phyloP scores from a whole-genome alignment of 2,888 invertebrate genomes.

The Hipparchia semele region DNA sequence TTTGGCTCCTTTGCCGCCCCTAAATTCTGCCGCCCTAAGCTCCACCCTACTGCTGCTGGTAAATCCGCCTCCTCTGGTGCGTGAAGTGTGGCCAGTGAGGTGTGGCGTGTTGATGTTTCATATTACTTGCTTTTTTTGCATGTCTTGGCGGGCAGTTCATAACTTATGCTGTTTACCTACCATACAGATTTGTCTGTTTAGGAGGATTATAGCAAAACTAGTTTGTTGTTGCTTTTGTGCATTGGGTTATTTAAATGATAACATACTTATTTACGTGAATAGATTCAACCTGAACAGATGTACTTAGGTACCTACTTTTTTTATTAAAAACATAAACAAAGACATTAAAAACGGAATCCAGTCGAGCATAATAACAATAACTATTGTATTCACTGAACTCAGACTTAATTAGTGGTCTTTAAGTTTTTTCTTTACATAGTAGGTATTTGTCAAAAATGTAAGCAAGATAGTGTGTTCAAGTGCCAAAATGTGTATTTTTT shows the following conservation, averaged over 20 bases:
- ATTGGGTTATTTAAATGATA: neutral
- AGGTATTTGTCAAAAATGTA: slow-evolving; percentile 2
- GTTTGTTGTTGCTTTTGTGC: no score
- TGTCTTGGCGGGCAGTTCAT: no score
- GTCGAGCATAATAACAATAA: slow-evolving; percentile 2
- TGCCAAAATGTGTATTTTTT: slow-evolving; percentile 22
- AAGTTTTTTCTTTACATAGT: neutral
- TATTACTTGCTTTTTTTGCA: no score
- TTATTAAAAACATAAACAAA: slow-evolving; percentile 9
- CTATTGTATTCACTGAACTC: neutral
- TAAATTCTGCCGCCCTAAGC: no score
- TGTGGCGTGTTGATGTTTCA: no score
- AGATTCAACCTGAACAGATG: neutral
- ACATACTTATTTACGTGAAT: neutral
- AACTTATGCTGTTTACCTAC: no score
- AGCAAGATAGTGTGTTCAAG: slow-evolving; percentile 24
- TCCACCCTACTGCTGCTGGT: no score
- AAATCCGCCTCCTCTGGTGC: no score
- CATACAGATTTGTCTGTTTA: no score
- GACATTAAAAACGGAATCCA: slow-evolving; percentile 11
- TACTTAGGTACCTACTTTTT: neutral
- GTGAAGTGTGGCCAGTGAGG: no score
- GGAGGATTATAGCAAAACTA: no score
- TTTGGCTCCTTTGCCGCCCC: no score
- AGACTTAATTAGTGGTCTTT: neutral